A percentile compares a stretch with the other conserved stretches of the same genome.
These are phyloP conservation scores for Spinus olivaceus DNA, from an alignment of 2,797 vertebrate genomes.

Conservation along the genomic window DNA sequence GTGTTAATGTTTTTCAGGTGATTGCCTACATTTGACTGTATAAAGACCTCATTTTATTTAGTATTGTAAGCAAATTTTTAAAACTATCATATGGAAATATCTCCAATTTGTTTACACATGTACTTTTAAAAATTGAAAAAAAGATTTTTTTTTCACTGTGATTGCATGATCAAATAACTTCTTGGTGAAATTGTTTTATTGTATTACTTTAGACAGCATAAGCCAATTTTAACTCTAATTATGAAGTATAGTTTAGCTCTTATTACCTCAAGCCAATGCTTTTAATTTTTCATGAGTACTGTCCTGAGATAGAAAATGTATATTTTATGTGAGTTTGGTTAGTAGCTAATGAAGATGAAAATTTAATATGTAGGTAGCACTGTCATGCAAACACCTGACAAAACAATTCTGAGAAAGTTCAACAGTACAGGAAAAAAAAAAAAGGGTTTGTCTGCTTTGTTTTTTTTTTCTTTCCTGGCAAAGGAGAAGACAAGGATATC, in stretches of 20 bases:
- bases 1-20: background rate
- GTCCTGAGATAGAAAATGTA: background rate
- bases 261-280: background rate
- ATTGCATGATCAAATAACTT: background rate
- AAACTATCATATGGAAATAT: background rate
- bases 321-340: background rate
- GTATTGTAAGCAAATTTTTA: fast-evolving
- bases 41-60: background rate
- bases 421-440: background rate
- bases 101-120: background rate
- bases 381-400: background rate
- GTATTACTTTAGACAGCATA: background rate
- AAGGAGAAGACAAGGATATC: background rate
- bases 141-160: background rate
- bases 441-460: background rate
- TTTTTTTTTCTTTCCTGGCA: background rate
- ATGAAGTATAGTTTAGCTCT: background rate
- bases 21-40: background rate
- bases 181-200: background rate
- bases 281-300: background rate
- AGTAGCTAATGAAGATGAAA: background rate
- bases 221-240: background rate
- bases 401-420: background rate
- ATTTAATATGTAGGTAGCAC: background rate
- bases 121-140: background rate